These are phyloP conservation scores for Scomber japonicus DNA, from an alignment of 2,113 vertebrate genomes.

Conservation along the genomic window DNA sequence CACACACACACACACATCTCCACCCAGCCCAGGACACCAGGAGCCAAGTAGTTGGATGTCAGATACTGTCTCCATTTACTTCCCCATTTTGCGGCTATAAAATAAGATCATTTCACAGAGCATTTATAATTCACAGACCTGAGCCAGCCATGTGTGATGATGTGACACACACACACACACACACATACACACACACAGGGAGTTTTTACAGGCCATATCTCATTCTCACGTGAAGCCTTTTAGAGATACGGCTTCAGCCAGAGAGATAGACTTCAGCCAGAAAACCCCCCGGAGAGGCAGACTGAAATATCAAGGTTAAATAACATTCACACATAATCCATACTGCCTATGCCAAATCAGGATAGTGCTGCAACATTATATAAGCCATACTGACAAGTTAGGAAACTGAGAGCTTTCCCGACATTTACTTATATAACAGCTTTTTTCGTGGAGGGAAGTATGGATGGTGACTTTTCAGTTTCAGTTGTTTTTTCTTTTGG, in stretches of 20 bases:
- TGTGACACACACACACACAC: constrained; percentile 59
- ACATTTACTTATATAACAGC: constrained; percentile 66
- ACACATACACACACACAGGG: constrained; percentile 24
- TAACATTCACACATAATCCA: constrained; percentile 58
- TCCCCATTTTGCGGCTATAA: constrained; percentile 77
- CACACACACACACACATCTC: constrained; percentile 52
- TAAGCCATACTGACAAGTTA: constrained; percentile 66
- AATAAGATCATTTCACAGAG: constrained; percentile 85
- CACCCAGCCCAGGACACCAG: constrained; percentile 58
- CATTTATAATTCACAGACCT: constrained; percentile 85
- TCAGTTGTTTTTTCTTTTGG: constrained; percentile 20
- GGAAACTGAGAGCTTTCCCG: constrained; percentile 49
- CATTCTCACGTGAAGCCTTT: constrained; percentile 68
- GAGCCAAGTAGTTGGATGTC: constrained; percentile 68
- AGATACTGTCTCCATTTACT: constrained; percentile 73
- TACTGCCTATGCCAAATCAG: constrained; percentile 49
- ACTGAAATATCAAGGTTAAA: constrained; percentile 57
- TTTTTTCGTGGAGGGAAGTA: constrained; percentile 23
- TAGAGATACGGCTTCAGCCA: constrained; percentile 48
- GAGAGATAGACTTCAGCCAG: constrained; percentile 26
- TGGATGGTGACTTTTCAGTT: constrained; percentile 26
- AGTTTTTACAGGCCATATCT: constrained; percentile 72
- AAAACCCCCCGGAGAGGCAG: constrained; percentile 37
- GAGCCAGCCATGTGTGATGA: constrained; percentile 80
- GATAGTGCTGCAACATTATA: constrained; percentile 73